phyloP scores from a whole-genome alignment of 2,888 invertebrate species.

The Dasypogon diadema region DNA sequence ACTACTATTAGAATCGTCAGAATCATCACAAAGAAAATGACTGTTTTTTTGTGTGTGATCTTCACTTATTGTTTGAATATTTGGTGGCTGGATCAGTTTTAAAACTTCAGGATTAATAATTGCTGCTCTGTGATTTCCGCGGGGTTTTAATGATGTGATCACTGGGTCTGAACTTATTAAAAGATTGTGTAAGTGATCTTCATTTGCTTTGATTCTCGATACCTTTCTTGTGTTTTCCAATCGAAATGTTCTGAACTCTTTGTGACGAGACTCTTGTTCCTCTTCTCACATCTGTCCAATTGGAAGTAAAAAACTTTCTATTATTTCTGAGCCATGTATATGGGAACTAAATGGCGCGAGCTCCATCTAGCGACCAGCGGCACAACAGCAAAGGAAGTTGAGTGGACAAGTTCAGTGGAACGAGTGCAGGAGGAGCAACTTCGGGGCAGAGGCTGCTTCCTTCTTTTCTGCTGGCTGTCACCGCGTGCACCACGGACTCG shows the following conservation, averaged over 20 bases:
- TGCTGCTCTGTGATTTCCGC: too few relatives aligned
- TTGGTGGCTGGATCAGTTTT: neutral
- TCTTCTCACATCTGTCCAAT: slow-evolving; percentile 61
- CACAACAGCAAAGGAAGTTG: too few relatives aligned
- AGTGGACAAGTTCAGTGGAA: too few relatives aligned
- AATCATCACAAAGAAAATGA: too few relatives aligned
- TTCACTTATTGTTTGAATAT: neutral
- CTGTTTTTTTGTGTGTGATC: neutral
- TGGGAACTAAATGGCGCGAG: too few relatives aligned
- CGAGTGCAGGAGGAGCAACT: too few relatives aligned
- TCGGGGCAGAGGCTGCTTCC: too few relatives aligned
- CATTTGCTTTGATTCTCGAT: slow-evolving; percentile 55
- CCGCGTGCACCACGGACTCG: too few relatives aligned
- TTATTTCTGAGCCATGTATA: slow-evolving; percentile 58
- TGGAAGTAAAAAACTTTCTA: slow-evolving; percentile 59
- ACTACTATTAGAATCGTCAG: too few relatives aligned
- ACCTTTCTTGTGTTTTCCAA: slow-evolving; percentile 58
- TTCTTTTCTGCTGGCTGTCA: too few relatives aligned
- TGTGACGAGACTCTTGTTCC: slow-evolving; percentile 60
- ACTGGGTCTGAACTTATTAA: slow-evolving; percentile 56
- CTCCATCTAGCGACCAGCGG: too few relatives aligned
- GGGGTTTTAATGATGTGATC: too few relatives aligned
- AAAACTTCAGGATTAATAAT: neutral
- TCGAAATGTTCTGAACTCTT: slow-evolving; percentile 59
- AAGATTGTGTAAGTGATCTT: slow-evolving; percentile 58